Evolutionary conservation across 1,140 invertebrate genomes (phyloP).

Genomic region (Pseudomyrmex pallidus): DNA sequence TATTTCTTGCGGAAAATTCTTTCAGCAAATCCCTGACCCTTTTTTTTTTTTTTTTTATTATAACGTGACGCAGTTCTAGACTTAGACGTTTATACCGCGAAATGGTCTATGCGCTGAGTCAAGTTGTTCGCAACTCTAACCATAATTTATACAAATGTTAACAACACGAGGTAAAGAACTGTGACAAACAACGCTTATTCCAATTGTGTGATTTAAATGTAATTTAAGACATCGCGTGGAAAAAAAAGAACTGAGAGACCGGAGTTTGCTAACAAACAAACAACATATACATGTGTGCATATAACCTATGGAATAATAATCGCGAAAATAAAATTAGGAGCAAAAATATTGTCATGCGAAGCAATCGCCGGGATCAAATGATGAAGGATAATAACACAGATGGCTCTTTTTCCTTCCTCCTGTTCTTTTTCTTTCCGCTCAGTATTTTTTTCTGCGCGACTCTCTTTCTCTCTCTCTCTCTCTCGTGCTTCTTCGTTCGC

Average conservation of each 20-base stretch:
- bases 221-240: no score
- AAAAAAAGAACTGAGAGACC: no score
- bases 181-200: neutral
- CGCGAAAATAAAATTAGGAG: neutral
- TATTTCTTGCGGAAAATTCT: neutral
- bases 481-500: neutral
- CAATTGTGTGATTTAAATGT: neutral
- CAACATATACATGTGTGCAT: no score
- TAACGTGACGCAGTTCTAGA: neutral
- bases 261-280: no score
- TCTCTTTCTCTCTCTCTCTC: constrained; percentile 23
- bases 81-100: neutral
- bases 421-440: constrained; percentile 6
- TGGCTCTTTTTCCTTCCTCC: neutral
- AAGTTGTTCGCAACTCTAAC: constrained; percentile 17
- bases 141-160: constrained; percentile 27
- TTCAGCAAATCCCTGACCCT: neutral
- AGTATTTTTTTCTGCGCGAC: neutral
- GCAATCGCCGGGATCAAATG: constrained; percentile 40
- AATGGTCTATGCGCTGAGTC: constrained; percentile 6
- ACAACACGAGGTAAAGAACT: constrained; percentile 14
- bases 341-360: neutral
- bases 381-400: constrained; percentile 28
- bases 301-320: no score
- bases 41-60: neutral